These are phyloP conservation scores for Drosophila sulfurigaster DNA, from an alignment of 1,140 invertebrate species.

Conservation along the genomic window DNA sequence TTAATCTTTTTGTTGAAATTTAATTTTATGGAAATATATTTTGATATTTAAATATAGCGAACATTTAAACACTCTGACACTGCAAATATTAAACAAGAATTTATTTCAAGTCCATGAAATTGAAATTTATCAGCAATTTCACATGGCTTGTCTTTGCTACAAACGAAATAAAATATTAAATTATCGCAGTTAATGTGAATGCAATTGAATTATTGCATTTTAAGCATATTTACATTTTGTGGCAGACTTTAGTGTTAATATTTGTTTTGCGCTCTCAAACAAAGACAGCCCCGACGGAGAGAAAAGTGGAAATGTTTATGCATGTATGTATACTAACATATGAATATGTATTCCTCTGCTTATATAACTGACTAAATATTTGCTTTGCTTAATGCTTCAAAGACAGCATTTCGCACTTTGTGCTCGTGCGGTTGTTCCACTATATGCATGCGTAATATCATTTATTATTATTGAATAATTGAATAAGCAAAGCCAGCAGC, in stretches of 20 bases:
- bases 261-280: slow-evolving; percentile 15
- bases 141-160: not conserved
- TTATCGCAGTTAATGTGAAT: not conserved
- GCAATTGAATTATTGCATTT: not conserved
- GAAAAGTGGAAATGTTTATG: slow-evolving; percentile 3
- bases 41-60: not conserved
- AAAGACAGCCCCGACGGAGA: not conserved
- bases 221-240: slow-evolving; percentile 8
- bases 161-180: not conserved
- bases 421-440: slow-evolving; percentile 49
- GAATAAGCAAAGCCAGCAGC: slow-evolving; percentile 51
- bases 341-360: slow-evolving; percentile 17
- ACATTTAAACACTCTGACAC: too few relatives aligned
- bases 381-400: slow-evolving; percentile 42
- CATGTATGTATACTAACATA: slow-evolving; percentile 2
- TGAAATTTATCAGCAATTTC: not conserved
- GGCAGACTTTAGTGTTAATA: slow-evolving; percentile 10
- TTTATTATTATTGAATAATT: slow-evolving; percentile 79
- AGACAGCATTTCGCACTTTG: slow-evolving; percentile 61
- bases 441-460: slow-evolving; percentile 49
- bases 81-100: too few relatives aligned
- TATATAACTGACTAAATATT: slow-evolving; percentile 35
- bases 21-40: not conserved
- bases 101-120: not conserved
- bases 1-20: not conserved